Conservation (phyloP, 2,113 vertebrate species). For the Jacana jacana region DNA sequence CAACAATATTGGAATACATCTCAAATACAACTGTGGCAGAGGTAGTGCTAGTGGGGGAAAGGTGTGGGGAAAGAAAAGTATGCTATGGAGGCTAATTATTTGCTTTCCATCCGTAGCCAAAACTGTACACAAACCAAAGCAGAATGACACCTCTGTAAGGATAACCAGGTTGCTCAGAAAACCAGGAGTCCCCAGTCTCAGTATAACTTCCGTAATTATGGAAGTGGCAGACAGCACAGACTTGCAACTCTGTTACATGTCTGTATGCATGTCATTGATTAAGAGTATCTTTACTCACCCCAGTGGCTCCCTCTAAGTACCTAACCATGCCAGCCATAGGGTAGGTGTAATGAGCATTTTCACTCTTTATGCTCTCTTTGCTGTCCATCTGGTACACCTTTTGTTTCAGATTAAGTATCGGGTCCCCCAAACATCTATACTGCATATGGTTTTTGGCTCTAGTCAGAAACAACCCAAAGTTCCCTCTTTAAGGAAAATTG, state of each 20-base stretch:
- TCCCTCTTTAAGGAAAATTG: constrained; percentile 3
- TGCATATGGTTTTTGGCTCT: not conserved
- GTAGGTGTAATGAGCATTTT: not conserved
- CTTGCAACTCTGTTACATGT: not conserved
- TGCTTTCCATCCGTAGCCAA: not conserved
- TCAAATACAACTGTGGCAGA: not conserved
- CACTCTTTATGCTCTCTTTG: not conserved
- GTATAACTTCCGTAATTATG: not conserved
- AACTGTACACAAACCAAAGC: not conserved
- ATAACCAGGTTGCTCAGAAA: not conserved
- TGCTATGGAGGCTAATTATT: not conserved
- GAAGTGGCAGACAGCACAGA: not conserved
- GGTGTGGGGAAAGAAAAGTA: not conserved
- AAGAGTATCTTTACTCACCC: not conserved
- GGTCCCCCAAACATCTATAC: not conserved
- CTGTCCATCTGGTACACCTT: not conserved
- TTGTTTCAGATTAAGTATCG: not conserved
- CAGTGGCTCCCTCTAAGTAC: not conserved
- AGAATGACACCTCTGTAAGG: not conserved
- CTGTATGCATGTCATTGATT: not conserved
- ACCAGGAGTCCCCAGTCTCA: not conserved
- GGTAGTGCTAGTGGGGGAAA: not conserved
- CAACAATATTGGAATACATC: not conserved
- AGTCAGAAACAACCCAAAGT: not conserved
- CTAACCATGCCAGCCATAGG: not conserved